These are phyloP conservation scores for Schrankia costaestrigalis DNA, from an alignment of 2,888 invertebrate genomes.

Conservation along the genomic window DNA sequence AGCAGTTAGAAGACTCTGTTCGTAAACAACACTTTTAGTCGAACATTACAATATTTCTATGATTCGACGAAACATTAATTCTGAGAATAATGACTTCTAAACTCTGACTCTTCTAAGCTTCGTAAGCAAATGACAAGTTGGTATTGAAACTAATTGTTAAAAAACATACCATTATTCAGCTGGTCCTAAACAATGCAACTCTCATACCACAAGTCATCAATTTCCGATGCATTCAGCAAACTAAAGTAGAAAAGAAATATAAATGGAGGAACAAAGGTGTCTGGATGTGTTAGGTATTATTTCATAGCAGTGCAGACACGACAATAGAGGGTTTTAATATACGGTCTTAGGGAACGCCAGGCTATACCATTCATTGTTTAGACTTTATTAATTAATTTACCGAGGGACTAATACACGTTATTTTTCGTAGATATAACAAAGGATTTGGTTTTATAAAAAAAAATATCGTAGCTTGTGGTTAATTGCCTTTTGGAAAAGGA, in stretches of 20 bases:
- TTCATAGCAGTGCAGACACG: slow-evolving; percentile 14
- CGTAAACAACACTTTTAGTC: no score
- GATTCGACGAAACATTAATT: no score
- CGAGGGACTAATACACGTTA: slow-evolving; percentile 39
- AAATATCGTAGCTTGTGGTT: slow-evolving; percentile 24
- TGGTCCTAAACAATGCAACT: slow-evolving; percentile 23
- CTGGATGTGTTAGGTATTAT: slow-evolving; percentile 7
- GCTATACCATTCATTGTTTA: slow-evolving; percentile 45
- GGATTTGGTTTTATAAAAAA: slow-evolving; percentile 25
- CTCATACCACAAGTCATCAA: slow-evolving; percentile 26
- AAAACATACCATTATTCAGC: no score
- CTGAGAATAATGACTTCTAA: no score
- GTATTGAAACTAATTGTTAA: no score
- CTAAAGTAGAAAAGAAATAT: slow-evolving; percentile 28
- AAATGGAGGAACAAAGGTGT: slow-evolving; percentile 19
- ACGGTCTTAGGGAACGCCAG: slow-evolving; percentile 32
- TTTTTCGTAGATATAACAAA: slow-evolving; percentile 35
- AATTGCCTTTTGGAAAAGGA: slow-evolving; percentile 21
- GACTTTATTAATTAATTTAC: slow-evolving; percentile 49
- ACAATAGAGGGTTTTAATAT: slow-evolving; percentile 45
- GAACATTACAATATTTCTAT: no score
- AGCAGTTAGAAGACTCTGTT: no score
- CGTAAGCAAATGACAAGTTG: not conserved
- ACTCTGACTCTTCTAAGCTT: no score
- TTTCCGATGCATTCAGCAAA: slow-evolving; percentile 32